Conservation (phyloP, 2,797 vertebrate genomes). For the Onychomys arenicola region DNA sequence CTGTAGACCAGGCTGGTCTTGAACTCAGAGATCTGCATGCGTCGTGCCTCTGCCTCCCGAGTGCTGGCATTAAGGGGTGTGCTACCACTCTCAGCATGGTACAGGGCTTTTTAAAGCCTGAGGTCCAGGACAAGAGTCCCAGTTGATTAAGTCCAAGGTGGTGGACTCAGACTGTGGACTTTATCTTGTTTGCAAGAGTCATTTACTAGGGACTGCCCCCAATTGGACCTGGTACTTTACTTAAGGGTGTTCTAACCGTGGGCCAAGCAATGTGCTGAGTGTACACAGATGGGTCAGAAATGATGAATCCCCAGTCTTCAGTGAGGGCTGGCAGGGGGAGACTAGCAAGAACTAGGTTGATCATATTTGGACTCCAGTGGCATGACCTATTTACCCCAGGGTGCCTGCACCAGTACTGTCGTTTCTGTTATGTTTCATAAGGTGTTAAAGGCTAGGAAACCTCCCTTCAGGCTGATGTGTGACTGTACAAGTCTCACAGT, state of each 20-base stretch:
- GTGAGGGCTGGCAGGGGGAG: neutral
- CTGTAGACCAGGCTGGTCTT: neutral
- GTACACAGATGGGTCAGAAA: conserved; percentile 32
- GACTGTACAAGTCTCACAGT: neutral
- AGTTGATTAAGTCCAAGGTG: neutral
- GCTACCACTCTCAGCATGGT: neutral
- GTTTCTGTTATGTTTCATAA: neutral
- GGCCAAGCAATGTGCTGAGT: neutral
- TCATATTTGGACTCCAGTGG: neutral
- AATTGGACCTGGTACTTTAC: conserved; percentile 25
- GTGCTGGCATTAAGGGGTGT: neutral
- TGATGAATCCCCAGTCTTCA: neutral
- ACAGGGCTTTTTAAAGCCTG: neutral
- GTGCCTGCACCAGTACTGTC: neutral
- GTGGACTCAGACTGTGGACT: neutral
- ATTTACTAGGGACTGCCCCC: neutral
- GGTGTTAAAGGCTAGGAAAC: neutral
- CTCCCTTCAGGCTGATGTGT: neutral
- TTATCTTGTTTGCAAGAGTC: conserved; percentile 22
- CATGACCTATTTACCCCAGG: neutral
- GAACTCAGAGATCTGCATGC: neutral
- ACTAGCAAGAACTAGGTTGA: neutral
- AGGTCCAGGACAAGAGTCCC: neutral
- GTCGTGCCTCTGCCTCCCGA: neutral
- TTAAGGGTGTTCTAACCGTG: neutral